Base-by-base conservation (phyloP, 2,888 invertebrate species). In the Sialis lutaria region DNA sequence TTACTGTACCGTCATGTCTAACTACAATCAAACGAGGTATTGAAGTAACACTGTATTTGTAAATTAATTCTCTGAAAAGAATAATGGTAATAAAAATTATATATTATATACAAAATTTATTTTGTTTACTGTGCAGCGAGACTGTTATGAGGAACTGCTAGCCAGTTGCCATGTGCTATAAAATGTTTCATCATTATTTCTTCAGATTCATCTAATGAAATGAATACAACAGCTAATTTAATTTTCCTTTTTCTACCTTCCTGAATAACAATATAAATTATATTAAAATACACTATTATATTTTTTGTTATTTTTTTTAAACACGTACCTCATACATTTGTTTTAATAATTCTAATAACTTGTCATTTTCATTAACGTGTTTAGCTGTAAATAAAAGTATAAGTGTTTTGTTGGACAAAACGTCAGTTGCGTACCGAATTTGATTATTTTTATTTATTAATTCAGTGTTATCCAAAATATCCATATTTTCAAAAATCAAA, bases 341-440 rank as follows among this genome's bases (percentile, higher is more conserved):
- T 49, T 54, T 57, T 5, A 60, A 42, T 49, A 52, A 52, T 43
- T 54, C 52, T 37, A 58, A 51, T n/a, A 59, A 46, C 9, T 49
- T 37, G 42, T 49, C 50, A 45, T 55, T 56, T 5, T 53, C 46
- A 13, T 42, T 12, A 40, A 56, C 55, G 53, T 54, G 53, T 1
- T 54, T 49, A 1, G 58, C 56, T 6, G 55, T 54, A 48, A 60
- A 60, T 40, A 54, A 57, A 32, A 56, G 58, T 3, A 58, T 50
- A 5, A 56, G 52, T 30, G 53, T 51, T 46, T 53, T 55, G 30
- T 54, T 50, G 46, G 51, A 49, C 4, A 58, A 48, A 5, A 52
- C 53, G 8, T 54, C 50, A 13, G 56, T 52, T 4, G 51, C 54
- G 10, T 49, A 30, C 5, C 53, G 44, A n/a, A 47, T 30, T 32